Evolutionary conservation across 2,113 vertebrate genomes (phyloP).

Genomic region (Oryzias curvinotus): DNA sequence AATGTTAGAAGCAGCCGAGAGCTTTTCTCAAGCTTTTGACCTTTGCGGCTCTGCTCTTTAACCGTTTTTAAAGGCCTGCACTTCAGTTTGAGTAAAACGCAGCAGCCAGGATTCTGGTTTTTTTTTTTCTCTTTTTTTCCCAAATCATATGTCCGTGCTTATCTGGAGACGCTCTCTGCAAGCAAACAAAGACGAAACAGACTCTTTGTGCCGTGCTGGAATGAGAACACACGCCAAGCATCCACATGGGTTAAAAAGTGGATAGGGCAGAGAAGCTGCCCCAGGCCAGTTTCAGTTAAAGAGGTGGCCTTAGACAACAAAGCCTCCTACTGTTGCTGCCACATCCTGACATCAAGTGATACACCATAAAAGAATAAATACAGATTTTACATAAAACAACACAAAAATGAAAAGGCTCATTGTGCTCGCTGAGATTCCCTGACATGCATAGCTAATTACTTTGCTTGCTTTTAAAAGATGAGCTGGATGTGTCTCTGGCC

Average conservation of each 20-base stretch:
- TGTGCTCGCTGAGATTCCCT: conserved; percentile 79
- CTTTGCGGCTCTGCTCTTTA: conserved; percentile 24
- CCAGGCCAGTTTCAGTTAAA: conserved; percentile 82
- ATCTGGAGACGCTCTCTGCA: neutral
- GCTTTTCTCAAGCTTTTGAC: conserved; percentile 20
- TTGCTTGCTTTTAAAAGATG: conserved; percentile 81
- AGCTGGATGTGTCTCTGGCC: conserved; percentile 46
- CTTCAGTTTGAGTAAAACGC: neutral
- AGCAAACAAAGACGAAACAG: conserved; percentile 17
- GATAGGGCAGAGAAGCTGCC: conserved; percentile 81
- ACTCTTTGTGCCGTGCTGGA: conserved; percentile 30
- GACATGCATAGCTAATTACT: conserved; percentile 88
- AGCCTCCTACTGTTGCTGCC: conserved; percentile 84
- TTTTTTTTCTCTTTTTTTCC: conserved; percentile 2
- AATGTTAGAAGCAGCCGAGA: conserved; percentile 29
- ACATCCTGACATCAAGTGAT: conserved; percentile 88
- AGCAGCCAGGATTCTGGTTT: neutral
- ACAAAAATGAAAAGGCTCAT: conserved; percentile 76
- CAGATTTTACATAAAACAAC: conserved; percentile 84
- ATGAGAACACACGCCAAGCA: conserved; percentile 13
- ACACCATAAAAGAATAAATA: conserved; percentile 74
- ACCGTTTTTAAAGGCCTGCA: conserved; percentile 10
- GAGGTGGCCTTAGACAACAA: conserved; percentile 84
- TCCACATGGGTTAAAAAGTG: conserved; percentile 79
- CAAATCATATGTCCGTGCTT: conserved; percentile 14